These are phyloP conservation scores for Atta cephalotes DNA, from an alignment of 1,140 invertebrate genomes.

Conservation along the genomic window DNA sequence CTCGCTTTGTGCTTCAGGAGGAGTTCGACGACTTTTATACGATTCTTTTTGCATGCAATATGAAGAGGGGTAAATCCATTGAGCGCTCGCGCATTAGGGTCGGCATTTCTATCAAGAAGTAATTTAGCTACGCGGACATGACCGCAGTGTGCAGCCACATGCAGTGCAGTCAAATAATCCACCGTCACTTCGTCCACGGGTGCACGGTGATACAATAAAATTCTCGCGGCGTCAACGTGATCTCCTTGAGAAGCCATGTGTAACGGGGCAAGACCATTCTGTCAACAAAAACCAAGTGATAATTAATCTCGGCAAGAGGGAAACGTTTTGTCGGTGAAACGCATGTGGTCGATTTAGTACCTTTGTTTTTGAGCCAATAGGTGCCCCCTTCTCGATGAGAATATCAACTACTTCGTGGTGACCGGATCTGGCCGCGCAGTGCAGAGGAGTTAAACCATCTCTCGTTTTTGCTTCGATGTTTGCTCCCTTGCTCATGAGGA, in stretches of 20 bases:
- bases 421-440: conserved; percentile 97
- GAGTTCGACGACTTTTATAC: conserved; percentile 98
- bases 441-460: conserved; percentile 96
- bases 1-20: conserved; percentile 98
- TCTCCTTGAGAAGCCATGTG: conserved; percentile 99
- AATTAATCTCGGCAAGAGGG: background rate
- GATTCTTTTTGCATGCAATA: conserved; percentile 99
- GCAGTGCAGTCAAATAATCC: conserved; percentile 98
- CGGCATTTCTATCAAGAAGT: conserved; percentile 96
- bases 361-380: conserved; percentile 99
- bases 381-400: conserved; percentile 95
- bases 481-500: conserved; percentile 94
- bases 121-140: conserved; percentile 98
- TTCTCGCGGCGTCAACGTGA: conserved; percentile 97
- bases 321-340: background rate
- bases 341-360: conserved; percentile 83
- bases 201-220: conserved; percentile 96
- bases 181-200: conserved; percentile 99
- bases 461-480: conserved; percentile 97
- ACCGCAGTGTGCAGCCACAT: conserved; percentile 98
- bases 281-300: conserved; percentile 76
- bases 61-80: conserved; percentile 99
- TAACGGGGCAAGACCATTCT: conserved; percentile 96
- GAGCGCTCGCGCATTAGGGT: conserved; percentile 97
- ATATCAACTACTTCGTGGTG: conserved; percentile 98